Conservation (phyloP, 2,888 invertebrate genomes). For the Camponotus fellah region DNA sequence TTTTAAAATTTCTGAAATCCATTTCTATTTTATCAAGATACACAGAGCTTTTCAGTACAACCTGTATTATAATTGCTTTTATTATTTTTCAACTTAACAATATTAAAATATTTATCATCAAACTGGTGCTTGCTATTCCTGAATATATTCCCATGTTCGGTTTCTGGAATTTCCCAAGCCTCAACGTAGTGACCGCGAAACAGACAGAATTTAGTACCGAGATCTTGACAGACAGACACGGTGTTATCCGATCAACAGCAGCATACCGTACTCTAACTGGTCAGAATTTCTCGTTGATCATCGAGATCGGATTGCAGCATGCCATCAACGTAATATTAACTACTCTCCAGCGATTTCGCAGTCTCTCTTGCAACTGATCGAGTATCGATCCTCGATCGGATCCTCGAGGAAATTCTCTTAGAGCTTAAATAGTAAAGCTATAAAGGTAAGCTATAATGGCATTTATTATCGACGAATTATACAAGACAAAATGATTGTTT, state of each 20-base stretch:
- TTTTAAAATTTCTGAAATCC: neutral
- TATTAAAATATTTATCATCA: neutral
- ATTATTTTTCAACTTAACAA: neutral
- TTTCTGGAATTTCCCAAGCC: constrained; percentile 12
- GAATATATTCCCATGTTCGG: neutral
- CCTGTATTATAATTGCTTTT: neutral
- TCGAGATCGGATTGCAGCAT: constrained; percentile 44
- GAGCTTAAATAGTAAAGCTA: too few species aligned
- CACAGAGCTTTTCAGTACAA: neutral
- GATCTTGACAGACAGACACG: constrained; percentile 14
- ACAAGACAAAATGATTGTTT: neutral
- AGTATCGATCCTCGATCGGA: constrained; percentile 37
- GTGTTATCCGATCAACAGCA: constrained; percentile 37
- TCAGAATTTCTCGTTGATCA: constrained; percentile 49
- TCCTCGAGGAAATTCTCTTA: constrained; percentile 25
- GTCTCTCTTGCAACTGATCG: constrained; percentile 29
- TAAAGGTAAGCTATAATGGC: neutral
- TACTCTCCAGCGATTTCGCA: constrained; percentile 31
- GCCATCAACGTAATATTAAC: constrained; percentile 42
- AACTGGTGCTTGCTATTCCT: neutral
- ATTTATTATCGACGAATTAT: neutral
- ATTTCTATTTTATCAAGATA: neutral
- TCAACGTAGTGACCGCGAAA: constrained; percentile 33
- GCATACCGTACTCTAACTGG: constrained; percentile 33
- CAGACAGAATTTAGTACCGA: constrained; percentile 38